phyloP scores from a whole-genome alignment of 2,113 vertebrate species.

The Plotosus lineatus region DNA sequence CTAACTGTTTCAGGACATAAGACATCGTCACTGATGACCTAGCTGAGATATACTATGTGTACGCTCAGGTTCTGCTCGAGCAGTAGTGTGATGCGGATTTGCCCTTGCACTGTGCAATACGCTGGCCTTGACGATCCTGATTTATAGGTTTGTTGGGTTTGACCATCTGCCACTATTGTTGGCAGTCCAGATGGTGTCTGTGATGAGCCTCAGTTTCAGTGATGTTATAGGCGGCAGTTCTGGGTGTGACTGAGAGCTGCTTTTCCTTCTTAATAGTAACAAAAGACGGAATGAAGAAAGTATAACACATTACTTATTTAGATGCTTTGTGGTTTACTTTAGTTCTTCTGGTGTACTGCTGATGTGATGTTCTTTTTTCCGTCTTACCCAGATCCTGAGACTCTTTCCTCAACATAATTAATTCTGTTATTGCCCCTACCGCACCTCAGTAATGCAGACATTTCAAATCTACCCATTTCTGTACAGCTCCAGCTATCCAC shows the following conservation, averaged over 20 bases:
- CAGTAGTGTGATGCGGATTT: not conserved
- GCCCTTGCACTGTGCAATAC: not conserved
- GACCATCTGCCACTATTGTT: slow-evolving; percentile 1
- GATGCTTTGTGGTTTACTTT: not conserved
- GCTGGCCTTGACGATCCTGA: not conserved
- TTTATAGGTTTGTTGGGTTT: not conserved
- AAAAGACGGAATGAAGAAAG: not conserved
- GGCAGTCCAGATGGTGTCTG: not conserved
- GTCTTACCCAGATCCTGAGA: not conserved
- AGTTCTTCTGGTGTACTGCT: not conserved
- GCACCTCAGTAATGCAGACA: not conserved
- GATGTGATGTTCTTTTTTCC: not conserved
- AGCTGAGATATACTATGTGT: slow-evolving; percentile 1
- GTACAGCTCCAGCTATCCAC: not conserved
- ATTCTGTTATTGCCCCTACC: not conserved
- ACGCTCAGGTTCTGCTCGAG: not conserved
- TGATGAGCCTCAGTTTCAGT: not conserved
- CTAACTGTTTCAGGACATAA: not conserved
- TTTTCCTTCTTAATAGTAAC: not conserved
- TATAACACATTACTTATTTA: not conserved
- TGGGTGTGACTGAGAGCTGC: not conserved
- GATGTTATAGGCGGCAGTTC: not conserved
- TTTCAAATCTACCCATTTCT: not conserved
- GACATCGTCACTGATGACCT: not conserved
- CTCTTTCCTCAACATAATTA: not conserved